Evolutionary conservation across 2,888 invertebrate species (phyloP), one percentile per base, ranked within the genome.

Genomic region (Steromphala cineraria): DNA sequence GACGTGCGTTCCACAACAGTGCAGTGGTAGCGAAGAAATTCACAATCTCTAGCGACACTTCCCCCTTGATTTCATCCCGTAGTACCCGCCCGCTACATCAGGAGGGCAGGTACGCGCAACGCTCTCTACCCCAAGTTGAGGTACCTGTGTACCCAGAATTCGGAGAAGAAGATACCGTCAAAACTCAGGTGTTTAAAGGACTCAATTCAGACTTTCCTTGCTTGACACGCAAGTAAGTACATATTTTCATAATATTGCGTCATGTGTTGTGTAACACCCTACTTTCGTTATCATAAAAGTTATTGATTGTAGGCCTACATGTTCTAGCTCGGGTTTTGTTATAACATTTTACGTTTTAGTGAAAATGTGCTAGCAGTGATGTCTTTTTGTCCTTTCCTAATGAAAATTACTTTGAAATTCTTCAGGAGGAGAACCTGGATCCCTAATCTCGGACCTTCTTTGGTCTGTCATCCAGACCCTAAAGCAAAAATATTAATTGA

Each of bases 201-300:
- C 84, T 92, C 83, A 87, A 90, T 0, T 89, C 90, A 52, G 89
- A 90, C 36, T 92, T 92, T 78, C 92, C 92, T 0, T 92, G 92
- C 81, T 78, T 91, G 17, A 83, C 88, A 1, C 87, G 87, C 86
- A 90, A 88, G 92, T 92, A 85, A 86, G 90, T 83, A 52, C 62
- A 28, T 24, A 3, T 17, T n/a, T n/a, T n/a, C n/a, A n/a, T 7
- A 67, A 31, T 55, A 21, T 53, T 15, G 24, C 8, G 21, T 67
- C 8, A 62, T 13, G 10, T 46, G 36, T 46, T 8, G 13, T 46
- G 13, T 46, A 46, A 10, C 46, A 46, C 1, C 46, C 46, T 46
- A 46, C 46, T 46, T 46, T 46, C 46, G 46, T 46, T 46, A 10
- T 46, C 13, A 13, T 10, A 46, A 10, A 10, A 46, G n/a, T 46